Evolutionary conservation across 2,797 vertebrate genomes (phyloP), one percentile per base, ranked within the genome.

Genomic region (Myripristis jacobus): DNA sequence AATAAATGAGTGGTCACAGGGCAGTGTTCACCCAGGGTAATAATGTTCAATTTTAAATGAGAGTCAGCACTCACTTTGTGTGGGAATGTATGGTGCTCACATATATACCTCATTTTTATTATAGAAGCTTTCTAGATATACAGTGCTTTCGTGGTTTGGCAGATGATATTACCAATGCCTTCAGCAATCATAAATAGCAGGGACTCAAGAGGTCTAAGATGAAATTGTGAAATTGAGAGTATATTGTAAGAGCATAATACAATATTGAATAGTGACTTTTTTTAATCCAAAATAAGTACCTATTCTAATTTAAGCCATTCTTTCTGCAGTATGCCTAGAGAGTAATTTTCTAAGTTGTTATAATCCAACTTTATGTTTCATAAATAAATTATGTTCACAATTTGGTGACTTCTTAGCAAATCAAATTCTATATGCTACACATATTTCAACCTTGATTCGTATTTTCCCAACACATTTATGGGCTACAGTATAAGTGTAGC

Each of bases 1-100:
- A 85, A 89, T 82, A 81, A 83, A 89, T 72, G 6, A 80, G 38
- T 48, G 55, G 63, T 75, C 67, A 46, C 70, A 69, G 29, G n/a
- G 57, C 41, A 34, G 31, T 48, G 51, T 50, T 73, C 57, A 67
- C 22, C 25, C 21, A 64, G 61, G 29, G 60, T 76, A 77, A 84
- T 84, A 83, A 84, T 87, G 81, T 75, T 76, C 27, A 31, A 48
- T 18, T 73, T 50, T 47, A n/a, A 80, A 66, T 1, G 8, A 27
- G 41, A 41, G 59, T 64, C 24, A 70, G 54, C 58, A 71, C 21
- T 73, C 56, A 47, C n/a, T 47, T 27, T 57, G 18, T 48, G 31
- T 43, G 34, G 15, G 2, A 47, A 52, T 60, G 50, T 6, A 38
- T 25, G 11, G 6, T 34, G 13, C 44, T 56, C 24, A 24, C 10